These are phyloP conservation scores for Acanthosoma haemorrhoidale DNA, from an alignment of 2,888 invertebrate species.

Conservation along the genomic window DNA sequence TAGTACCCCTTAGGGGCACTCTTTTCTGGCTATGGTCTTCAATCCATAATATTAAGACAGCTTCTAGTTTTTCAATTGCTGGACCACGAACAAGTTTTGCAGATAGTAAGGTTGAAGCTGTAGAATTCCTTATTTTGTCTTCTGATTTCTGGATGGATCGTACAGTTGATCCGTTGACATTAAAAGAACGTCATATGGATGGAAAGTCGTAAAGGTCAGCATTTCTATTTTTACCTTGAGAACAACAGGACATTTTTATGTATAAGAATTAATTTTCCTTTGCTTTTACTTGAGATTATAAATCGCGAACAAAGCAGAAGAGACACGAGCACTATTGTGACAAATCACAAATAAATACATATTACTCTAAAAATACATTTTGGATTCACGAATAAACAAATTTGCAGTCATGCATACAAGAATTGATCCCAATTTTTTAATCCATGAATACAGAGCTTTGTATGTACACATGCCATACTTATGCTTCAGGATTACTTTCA, in stretches of 20 bases:
- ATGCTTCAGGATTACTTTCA: no score
- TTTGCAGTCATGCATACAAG: no score
- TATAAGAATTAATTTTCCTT: background rate
- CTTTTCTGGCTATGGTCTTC: no score
- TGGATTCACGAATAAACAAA: no score
- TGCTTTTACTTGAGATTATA: background rate
- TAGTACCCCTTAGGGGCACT: no score
- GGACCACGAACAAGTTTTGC: constrained; percentile 19
- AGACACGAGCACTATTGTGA: no score
- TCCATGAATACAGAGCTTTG: no score
- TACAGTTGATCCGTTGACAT: background rate
- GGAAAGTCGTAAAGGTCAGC: background rate
- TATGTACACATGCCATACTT: no score
- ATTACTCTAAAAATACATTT: no score
- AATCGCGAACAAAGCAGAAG: background rate
- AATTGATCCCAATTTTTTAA: no score
- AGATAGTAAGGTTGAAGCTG: background rate
- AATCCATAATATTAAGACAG: no score
- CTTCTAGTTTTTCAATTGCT: constrained; percentile 24
- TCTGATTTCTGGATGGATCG: background rate
- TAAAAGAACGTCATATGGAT: background rate
- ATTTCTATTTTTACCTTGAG: background rate
- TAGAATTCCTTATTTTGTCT: background rate
- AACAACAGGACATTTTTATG: background rate
- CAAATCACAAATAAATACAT: no score